Evolutionary conservation across 2,113 vertebrate genomes (phyloP), one percentile per base, ranked within the genome.

Genomic region (Syngnathus scovelli): DNA sequence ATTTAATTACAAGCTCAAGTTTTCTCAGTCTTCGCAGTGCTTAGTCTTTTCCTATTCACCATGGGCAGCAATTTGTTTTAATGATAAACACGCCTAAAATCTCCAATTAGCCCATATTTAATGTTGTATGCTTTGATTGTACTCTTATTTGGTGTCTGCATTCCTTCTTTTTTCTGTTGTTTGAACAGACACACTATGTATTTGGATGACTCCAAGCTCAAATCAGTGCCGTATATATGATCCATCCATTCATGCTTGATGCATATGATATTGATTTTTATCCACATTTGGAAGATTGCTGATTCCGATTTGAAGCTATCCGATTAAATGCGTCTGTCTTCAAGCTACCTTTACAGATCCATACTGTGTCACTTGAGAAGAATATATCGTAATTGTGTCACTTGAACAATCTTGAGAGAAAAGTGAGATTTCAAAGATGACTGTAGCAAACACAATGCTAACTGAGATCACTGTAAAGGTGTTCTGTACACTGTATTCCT

Each of bases 401-500:
- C 49, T 51, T n/a, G 49, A 51, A 51, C 6, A 18, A 8, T 7
- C 2, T 19, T 5, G 12, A 7, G 8, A 8, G 6, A 51, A 18
- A n/a, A 61, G 9, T 37, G 52, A 18, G 10, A 23, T 36, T 51
- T 33, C 3, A 5, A 56, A 52, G 27, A 36, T 52, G 54, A 56
- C 16, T 13, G 49, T 41, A 49, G 67, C 51, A 58, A 62, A 56
- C 54, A 56, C 8, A 6, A 6, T 16, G 19, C 9, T 27, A 41
- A 54, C 59, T 10, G 61, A 66, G 56, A 66, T 39, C 52, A n/a
- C 13, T 21, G 5, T 76, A 38, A 43, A 64, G 41, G 21, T 11
- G 21, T 69, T 2, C 66, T 59, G 64, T 58, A 59, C 59, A 37
- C 10, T 13, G 61, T 33, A 43, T 74, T 65, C 49, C 64, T 37